These are phyloP conservation scores for Archilochus colubris DNA, from an alignment of 2,113 vertebrate species.

Conservation along the genomic window DNA sequence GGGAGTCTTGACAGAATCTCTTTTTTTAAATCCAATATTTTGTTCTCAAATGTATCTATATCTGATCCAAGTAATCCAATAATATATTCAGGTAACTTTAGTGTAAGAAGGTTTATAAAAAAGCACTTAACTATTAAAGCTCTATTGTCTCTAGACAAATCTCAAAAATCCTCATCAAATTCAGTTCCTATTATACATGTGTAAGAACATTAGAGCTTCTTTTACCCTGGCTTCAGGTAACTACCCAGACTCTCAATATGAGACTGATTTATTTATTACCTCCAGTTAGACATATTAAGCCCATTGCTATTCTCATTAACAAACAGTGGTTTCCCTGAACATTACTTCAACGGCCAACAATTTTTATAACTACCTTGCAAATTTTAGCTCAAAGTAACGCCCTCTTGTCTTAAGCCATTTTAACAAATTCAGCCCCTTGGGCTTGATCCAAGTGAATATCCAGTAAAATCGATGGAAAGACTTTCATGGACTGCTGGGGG, in stretches of 20 bases:
- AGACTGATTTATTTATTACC: slow-evolving; percentile 46
- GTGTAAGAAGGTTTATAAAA: background rate
- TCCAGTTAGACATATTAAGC: slow-evolving; percentile 59
- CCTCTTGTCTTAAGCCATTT: slow-evolving; percentile 1
- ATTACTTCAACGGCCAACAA: slow-evolving; percentile 46
- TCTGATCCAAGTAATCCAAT: background rate
- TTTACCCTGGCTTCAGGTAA: background rate
- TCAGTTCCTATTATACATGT: background rate
- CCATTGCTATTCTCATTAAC: slow-evolving; percentile 43
- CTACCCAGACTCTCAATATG: slow-evolving; percentile 9
- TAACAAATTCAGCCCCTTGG: slow-evolving; percentile 26
- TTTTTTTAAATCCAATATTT: background rate
- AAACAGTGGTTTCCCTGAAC: slow-evolving; percentile 36
- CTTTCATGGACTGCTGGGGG: background rate
- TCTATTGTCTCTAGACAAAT: background rate
- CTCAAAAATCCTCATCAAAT: background rate
- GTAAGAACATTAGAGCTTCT: background rate
- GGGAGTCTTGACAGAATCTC: background rate
- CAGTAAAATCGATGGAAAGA: background rate
- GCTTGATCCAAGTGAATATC: slow-evolving; percentile 25
- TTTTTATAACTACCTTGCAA: slow-evolving; percentile 56
- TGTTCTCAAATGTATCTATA: background rate
- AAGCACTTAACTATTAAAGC: background rate
- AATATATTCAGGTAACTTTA: background rate
- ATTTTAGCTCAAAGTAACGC: slow-evolving; percentile 38